These are phyloP conservation scores for Pomacea canaliculata DNA, from an alignment of 2,888 invertebrate genomes.

Conservation along the genomic window DNA sequence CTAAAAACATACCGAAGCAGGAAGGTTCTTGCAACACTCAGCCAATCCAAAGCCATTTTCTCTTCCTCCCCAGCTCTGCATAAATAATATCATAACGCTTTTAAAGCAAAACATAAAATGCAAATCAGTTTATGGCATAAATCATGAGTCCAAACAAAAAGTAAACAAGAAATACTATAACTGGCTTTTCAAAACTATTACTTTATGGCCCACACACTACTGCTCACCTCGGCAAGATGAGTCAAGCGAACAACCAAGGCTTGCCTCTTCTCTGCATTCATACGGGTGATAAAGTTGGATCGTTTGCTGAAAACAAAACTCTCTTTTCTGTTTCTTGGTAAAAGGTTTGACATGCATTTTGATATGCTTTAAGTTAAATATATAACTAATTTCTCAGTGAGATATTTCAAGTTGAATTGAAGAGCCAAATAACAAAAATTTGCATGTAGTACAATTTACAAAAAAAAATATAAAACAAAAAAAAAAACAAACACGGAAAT, in stretches of 20 bases:
- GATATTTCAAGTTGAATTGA: no score
- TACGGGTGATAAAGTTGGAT: constrained; percentile 85
- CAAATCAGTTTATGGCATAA: no score
- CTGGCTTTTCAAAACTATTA: neutral
- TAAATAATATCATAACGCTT: constrained; percentile 6
- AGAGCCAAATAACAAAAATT: no score
- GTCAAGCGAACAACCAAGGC: constrained; percentile 80
- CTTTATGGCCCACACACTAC: neutral
- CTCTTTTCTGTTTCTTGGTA: no score
- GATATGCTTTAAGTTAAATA: no score
- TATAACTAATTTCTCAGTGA: no score
- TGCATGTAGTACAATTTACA: no score
- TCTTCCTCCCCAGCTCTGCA: constrained; percentile 85
- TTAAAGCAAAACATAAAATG: neutral
- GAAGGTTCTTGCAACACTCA: constrained; percentile 81
- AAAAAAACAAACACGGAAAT: no score
- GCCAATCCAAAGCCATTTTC: constrained; percentile 89
- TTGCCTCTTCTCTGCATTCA: constrained; percentile 79
- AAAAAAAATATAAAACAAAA: no score
- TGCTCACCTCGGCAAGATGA: constrained; percentile 82
- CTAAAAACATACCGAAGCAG: constrained; percentile 41
- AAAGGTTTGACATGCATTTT: no score
- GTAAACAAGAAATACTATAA: neutral
- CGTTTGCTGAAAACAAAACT: constrained; percentile 77
- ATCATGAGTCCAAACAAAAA: neutral